Conservation (phyloP, 2,113 vertebrate genomes). For the Brachypteracias leptosomus region DNA sequence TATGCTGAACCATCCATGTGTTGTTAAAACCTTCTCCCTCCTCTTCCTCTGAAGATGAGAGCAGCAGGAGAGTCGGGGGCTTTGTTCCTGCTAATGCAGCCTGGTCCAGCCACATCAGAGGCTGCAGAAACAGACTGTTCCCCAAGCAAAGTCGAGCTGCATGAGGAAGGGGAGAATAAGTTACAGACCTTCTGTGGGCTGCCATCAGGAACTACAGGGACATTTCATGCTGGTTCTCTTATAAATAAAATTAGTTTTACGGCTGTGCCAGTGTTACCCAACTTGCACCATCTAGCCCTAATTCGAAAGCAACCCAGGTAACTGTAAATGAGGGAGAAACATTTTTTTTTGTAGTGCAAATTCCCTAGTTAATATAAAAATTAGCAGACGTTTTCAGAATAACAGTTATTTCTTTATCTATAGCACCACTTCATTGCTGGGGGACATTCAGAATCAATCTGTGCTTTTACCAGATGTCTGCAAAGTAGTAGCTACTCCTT, state of each 20-base stretch:
- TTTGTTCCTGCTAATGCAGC: not conserved
- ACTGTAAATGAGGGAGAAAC: not conserved
- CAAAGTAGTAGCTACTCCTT: constrained; percentile 31
- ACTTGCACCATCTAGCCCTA: not conserved
- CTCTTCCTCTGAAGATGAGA: not conserved
- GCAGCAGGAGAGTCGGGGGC: not conserved
- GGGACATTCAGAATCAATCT: constrained; percentile 41
- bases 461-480: constrained; percentile 53
- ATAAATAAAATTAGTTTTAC: not conserved
- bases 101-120: not conserved
- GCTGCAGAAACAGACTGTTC: not conserved
- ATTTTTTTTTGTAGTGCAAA: not conserved
- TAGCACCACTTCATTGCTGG: not conserved
- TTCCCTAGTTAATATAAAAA: not conserved
- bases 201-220: not conserved
- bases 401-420: constrained; percentile 5
- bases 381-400: constrained; percentile 25
- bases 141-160: not conserved
- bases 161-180: not conserved
- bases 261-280: not conserved
- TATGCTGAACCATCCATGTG: not conserved
- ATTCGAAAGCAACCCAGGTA: constrained; percentile 18
- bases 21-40: not conserved
- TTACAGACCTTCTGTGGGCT: not conserved
- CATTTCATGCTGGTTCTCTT: not conserved